Percentiles rank a stretch among this genome's conserved stretches.
Evolutionary conservation across 2,113 vertebrate genomes (phyloP).

Genomic region (Saguinus midas): DNA sequence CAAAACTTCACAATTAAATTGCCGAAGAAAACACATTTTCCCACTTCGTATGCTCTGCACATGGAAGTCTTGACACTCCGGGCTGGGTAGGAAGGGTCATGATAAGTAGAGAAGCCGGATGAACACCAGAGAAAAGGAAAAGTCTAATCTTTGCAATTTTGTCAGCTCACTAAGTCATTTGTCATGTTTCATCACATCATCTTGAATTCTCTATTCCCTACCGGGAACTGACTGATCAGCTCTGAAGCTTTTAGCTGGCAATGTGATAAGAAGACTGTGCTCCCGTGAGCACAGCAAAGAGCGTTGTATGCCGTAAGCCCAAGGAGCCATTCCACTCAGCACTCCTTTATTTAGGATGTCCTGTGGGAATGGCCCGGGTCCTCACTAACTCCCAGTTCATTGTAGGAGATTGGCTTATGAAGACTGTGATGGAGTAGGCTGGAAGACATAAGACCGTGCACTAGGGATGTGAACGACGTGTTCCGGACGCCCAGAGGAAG

Average conservation of each 20-base stretch:
- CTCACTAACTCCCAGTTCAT: neutral
- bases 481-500: neutral
- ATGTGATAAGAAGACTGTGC: neutral
- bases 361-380: neutral
- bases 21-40: slow-evolving; percentile 36
- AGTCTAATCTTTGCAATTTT: slow-evolving; percentile 63
- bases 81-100: neutral
- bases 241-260: slow-evolving; percentile 29
- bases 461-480: rapidly evolving
- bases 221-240: neutral
- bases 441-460: neutral
- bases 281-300: neutral
- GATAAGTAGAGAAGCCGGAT: neutral
- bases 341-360: neutral
- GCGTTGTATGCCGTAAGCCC: neutral
- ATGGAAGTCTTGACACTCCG: neutral
- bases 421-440: neutral
- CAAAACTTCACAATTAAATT: slow-evolving; percentile 64
- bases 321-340: neutral
- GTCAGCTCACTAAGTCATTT: slow-evolving; percentile 62
- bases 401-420: neutral
- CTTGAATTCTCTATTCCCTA: slow-evolving; percentile 5
- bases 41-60: neutral
- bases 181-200: slow-evolving; percentile 72
- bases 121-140: slow-evolving; percentile 27